Evolutionary conservation across 2,888 invertebrate species (phyloP).

Genomic region (Resseliella maxima): DNA sequence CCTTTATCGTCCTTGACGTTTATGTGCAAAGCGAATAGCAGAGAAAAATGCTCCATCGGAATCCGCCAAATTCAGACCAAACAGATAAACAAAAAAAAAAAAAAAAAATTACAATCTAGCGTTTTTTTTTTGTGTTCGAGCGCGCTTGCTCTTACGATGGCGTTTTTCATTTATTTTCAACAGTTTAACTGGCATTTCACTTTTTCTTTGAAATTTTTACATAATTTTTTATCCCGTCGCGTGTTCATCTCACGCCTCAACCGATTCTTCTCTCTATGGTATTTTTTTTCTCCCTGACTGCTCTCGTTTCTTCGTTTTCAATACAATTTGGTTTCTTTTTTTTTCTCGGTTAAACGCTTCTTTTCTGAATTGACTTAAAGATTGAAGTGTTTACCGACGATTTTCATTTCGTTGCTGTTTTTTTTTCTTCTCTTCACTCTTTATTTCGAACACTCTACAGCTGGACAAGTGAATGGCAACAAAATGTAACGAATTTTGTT

Average conservation of each 20-base stretch:
- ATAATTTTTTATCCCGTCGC: constrained; percentile 7
- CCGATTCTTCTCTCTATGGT: neutral
- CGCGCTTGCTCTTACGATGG: neutral
- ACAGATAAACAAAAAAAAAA: no score
- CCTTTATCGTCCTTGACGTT: constrained; percentile 28
- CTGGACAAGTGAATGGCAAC: neutral
- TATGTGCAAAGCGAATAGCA: neutral
- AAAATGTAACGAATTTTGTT: constrained; percentile 20
- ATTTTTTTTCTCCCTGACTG: neutral
- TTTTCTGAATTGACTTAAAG: neutral
- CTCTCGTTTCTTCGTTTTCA: neutral
- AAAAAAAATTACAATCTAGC: neutral
- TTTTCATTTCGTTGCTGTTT: neutral
- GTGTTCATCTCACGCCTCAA: constrained; percentile 26
- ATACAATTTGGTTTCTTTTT: constrained; percentile 23
- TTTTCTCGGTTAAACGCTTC: neutral
- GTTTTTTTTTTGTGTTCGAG: neutral
- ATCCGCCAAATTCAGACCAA: constrained; percentile 19
- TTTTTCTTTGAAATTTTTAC: constrained; percentile 45
- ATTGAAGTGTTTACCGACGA: constrained; percentile 10
- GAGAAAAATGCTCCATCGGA: neutral
- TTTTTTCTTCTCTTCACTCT: neutral
- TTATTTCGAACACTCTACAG: neutral
- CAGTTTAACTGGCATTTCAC: constrained; percentile 19
- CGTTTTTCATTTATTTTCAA: neutral